phyloP scores from a whole-genome alignment of 1,140 invertebrate genomes.

The Cotesia vestalis region DNA sequence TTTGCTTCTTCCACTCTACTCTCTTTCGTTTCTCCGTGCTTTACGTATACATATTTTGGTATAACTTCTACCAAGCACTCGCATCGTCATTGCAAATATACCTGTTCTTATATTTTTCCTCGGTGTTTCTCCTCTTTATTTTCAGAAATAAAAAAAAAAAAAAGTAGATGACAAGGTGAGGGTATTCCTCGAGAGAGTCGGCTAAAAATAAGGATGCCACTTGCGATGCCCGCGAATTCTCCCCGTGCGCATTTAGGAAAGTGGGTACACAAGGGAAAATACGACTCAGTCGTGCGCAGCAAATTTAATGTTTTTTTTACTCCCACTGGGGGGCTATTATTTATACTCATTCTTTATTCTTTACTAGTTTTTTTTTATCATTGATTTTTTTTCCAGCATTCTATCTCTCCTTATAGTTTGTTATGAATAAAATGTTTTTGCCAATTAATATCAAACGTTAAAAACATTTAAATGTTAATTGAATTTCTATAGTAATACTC shows the following conservation, averaged over 20 bases:
- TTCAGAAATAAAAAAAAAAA: slow-evolving; percentile 2
- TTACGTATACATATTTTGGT: not conserved
- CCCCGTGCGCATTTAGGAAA: slow-evolving; percentile 8
- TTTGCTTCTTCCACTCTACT: not conserved
- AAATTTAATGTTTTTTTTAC: slow-evolving; percentile 18
- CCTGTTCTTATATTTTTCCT: not conserved
- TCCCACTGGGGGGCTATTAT: not conserved
- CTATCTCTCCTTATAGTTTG: no score
- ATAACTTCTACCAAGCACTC: not conserved
- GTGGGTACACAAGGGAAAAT: slow-evolving; percentile 5
- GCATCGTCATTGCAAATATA: not conserved
- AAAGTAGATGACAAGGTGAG: slow-evolving; percentile 1
- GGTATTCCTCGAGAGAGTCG: slow-evolving; percentile 10
- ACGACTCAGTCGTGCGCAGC: slow-evolving; percentile 1
- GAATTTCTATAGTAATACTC: no score
- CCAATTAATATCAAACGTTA: no score
- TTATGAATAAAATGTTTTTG: no score
- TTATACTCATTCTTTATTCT: slow-evolving; percentile 3
- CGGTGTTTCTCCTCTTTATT: not conserved
- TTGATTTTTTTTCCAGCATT: not conserved
- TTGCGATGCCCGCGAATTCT: slow-evolving; percentile 13
- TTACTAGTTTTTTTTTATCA: not conserved
- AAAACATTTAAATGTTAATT: no score
- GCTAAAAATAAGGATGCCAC: slow-evolving; percentile 14
- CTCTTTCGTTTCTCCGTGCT: not conserved